A percentile compares a stretch with the other conserved stretches of the same genome.
These are phyloP conservation scores for Pardosa pseudoannulata DNA, from an alignment of 2,888 invertebrate species.

Conservation along the genomic window DNA sequence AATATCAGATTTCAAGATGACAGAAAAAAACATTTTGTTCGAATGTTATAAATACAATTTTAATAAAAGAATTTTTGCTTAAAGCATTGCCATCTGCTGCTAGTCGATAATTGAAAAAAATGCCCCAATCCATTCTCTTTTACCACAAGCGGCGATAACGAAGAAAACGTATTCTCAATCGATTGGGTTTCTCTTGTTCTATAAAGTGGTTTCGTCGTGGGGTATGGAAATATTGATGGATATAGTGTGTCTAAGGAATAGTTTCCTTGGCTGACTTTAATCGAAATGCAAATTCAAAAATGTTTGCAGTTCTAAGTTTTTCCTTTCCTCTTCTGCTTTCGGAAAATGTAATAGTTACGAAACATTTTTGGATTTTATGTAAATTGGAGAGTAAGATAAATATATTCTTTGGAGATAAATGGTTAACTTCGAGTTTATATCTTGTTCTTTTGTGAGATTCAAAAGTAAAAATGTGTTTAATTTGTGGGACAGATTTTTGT, in stretches of 20 bases:
- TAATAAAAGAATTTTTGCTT: neutral
- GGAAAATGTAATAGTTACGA: neutral
- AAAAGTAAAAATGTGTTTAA: too few relatives aligned
- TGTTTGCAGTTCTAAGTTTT: too few relatives aligned
- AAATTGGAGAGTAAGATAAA: too few relatives aligned
- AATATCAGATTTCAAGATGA: too few relatives aligned
- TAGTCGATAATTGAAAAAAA: constrained; percentile 24
- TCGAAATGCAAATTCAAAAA: neutral
- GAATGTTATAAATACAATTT: too few relatives aligned
- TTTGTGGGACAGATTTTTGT: too few relatives aligned
- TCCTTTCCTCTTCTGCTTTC: neutral
- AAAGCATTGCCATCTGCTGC: constrained; percentile 42
- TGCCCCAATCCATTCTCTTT: constrained; percentile 6
- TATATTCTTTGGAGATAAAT: too few relatives aligned
- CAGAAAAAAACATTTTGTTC: too few relatives aligned
- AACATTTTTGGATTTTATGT: neutral
- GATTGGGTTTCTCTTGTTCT: constrained; percentile 23
- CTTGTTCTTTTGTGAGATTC: too few relatives aligned
- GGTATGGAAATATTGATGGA: neutral
- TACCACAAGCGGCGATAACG: constrained; percentile 23
- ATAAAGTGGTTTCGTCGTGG: constrained; percentile 11
- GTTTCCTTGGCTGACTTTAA: neutral
- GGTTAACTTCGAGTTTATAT: too few relatives aligned
- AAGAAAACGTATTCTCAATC: constrained; percentile 49
- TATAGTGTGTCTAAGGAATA: neutral